These are phyloP conservation scores for Chrysotoxum bicinctum DNA, from an alignment of 2,888 invertebrate species.

Conservation along the genomic window DNA sequence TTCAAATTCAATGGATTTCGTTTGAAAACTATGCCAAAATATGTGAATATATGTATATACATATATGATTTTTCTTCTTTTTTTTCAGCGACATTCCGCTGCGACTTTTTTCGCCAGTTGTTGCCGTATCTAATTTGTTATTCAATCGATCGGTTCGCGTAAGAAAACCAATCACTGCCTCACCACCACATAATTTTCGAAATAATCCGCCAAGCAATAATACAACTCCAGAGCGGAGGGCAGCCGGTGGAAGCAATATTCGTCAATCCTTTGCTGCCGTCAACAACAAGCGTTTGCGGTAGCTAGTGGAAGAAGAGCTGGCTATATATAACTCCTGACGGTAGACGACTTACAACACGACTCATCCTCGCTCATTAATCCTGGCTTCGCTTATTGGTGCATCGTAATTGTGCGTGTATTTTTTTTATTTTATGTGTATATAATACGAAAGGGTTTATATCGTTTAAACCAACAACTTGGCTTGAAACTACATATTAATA, in stretches of 20 bases:
- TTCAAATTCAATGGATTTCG: too few relatives aligned
- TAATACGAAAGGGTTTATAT: not conserved
- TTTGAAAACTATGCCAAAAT: too few relatives aligned
- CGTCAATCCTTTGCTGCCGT: slow-evolving; percentile 44
- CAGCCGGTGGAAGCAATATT: slow-evolving; percentile 30
- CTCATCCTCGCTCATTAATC: slow-evolving; percentile 20
- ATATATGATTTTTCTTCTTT: slow-evolving; percentile 25
- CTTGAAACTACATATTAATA: not conserved
- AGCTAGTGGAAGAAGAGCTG: slow-evolving; percentile 33
- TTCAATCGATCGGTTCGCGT: slow-evolving; percentile 83
- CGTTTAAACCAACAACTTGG: not conserved
- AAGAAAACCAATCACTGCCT: slow-evolving; percentile 51
- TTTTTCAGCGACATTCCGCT: slow-evolving; percentile 86
- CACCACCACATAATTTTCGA: slow-evolving; percentile 40
- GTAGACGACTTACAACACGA: slow-evolving; percentile 32
- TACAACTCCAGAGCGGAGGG: slow-evolving; percentile 37
- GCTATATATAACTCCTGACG: slow-evolving; percentile 8
- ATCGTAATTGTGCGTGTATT: not conserved
- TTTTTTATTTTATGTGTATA: slow-evolving; percentile 14
- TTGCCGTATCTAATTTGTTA: slow-evolving; percentile 90
- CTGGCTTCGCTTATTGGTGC: slow-evolving; percentile 8
- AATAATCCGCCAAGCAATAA: slow-evolving; percentile 14
- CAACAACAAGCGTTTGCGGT: slow-evolving; percentile 48
- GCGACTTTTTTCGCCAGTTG: slow-evolving; percentile 91
- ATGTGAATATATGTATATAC: too few relatives aligned